These are phyloP conservation scores for Myopa tessellatipennis DNA, from an alignment of 2,888 invertebrate species.

Conservation along the genomic window DNA sequence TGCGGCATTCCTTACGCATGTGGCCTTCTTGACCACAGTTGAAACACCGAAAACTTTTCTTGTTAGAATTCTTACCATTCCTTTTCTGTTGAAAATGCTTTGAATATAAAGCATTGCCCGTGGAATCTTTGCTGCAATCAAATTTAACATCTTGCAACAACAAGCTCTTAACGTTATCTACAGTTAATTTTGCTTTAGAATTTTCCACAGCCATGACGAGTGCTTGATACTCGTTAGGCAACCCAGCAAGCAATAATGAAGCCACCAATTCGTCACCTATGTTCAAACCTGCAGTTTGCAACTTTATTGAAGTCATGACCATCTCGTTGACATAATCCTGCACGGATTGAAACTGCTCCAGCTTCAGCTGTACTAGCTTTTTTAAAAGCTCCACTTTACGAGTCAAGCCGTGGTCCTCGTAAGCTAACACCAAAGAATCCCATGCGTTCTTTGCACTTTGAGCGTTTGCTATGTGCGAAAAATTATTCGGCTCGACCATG, in stretches of 20 bases:
- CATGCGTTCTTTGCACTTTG: conserved; percentile 47
- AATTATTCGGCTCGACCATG: too few relatives aligned
- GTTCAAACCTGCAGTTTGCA: conserved; percentile 43
- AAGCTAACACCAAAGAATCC: conserved; percentile 45
- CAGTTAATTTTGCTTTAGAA: conserved; percentile 13
- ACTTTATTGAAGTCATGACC: conserved; percentile 43
- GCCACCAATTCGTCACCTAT: conserved; percentile 46
- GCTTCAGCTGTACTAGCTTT: conserved; percentile 41
- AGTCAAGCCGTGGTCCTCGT: conserved; percentile 46
- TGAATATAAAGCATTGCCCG: conserved; percentile 26
- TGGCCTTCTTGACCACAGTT: conserved; percentile 42
- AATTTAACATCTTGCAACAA: conserved; percentile 44
- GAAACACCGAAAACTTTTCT: conserved; percentile 29
- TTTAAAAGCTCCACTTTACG: conserved; percentile 44
- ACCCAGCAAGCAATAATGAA: conserved; percentile 43
- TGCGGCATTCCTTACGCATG: background rate
- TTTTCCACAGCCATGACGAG: too few relatives aligned
- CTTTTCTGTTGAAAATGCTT: conserved; percentile 23
- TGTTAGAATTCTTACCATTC: background rate
- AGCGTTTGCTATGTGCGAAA: conserved; percentile 45
- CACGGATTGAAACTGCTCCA: conserved; percentile 40
- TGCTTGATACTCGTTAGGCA: too few relatives aligned
- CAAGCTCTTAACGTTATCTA: conserved; percentile 35
- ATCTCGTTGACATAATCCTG: conserved; percentile 46
- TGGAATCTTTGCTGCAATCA: conserved; percentile 3